Evolutionary conservation across 2,888 invertebrate species (phyloP), one percentile per base, ranked within the genome.

Genomic region (Craniophora ligustri): DNA sequence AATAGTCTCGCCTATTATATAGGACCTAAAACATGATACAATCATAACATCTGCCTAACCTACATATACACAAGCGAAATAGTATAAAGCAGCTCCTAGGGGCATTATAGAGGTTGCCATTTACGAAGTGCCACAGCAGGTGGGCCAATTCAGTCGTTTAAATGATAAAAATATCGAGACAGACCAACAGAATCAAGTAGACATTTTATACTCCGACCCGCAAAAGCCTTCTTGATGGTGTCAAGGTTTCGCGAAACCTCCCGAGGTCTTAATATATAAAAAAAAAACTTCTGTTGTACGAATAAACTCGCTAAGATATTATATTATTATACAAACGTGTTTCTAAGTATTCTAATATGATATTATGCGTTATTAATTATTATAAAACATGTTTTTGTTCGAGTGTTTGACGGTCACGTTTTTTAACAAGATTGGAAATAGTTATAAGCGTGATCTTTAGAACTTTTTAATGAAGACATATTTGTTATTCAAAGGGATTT

Each of bases 161-260:
- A 14, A 30, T 8, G 15, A 10, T 5, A 14, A 44, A 16, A 35
- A 19, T 55, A 44, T 35, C 23, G 58, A 57, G 34, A 51, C 58
- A 44, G 11, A 47, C 50, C 38, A 42, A 56, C 45, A 42, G 40
- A 64, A 47, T 57, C 21, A 50, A 47, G 46, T 64, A 39, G 10
- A 5, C 15, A 36, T 50, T 49, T 57, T 51, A 50, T 44, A 42
- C 5, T 35, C 28, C 40, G 31, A 48, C 32, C 40, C 18, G 19
- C 28, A 45, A 40, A 36, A 51, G n/a, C 47, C 65, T 51, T 53
- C 35, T 36, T 40, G 32, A 45, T n/a, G 51, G 13, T 51, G 65
- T 63, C 63, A 63, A 63, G 63, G 63, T 19, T 10, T 10, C 38
- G 26, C 23, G 42, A 50, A 50, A 46, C 13, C n/a, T 49, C 7